These are phyloP conservation scores for Trachops cirrhosus DNA, from an alignment of 2,797 vertebrate species.

Conservation along the genomic window DNA sequence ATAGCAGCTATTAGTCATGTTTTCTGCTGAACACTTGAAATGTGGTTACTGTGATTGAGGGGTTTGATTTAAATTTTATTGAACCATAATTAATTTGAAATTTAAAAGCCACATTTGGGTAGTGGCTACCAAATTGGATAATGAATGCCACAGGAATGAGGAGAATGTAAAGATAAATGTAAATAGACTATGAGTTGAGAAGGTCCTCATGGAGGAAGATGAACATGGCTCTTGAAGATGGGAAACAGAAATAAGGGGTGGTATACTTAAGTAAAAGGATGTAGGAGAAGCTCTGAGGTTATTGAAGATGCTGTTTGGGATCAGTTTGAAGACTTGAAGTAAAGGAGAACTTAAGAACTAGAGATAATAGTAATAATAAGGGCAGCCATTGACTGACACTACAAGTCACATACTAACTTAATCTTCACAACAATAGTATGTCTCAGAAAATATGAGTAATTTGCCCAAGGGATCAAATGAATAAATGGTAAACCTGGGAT, in stretches of 20 bases:
- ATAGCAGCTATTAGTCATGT: background rate
- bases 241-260: background rate
- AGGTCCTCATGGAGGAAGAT: background rate
- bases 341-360: background rate
- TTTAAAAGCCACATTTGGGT: background rate
- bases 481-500: background rate
- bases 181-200: background rate
- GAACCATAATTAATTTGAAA: constrained; percentile 15
- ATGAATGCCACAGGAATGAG: background rate
- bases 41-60: background rate
- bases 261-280: background rate
- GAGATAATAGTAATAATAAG: background rate
- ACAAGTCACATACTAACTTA: background rate
- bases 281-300: background rate
- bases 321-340: background rate
- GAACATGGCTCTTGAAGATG: background rate
- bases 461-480: background rate
- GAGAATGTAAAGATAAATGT: background rate
- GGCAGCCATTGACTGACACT: background rate
- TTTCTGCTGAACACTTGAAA: background rate
- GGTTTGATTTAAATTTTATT: constrained; percentile 13
- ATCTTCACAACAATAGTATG: background rate
- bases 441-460: background rate
- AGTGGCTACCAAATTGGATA: background rate
- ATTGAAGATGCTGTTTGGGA: background rate